phyloP scores from a whole-genome alignment of 2,797 vertebrate species.

The Myoxocephalus aenaeus region DNA sequence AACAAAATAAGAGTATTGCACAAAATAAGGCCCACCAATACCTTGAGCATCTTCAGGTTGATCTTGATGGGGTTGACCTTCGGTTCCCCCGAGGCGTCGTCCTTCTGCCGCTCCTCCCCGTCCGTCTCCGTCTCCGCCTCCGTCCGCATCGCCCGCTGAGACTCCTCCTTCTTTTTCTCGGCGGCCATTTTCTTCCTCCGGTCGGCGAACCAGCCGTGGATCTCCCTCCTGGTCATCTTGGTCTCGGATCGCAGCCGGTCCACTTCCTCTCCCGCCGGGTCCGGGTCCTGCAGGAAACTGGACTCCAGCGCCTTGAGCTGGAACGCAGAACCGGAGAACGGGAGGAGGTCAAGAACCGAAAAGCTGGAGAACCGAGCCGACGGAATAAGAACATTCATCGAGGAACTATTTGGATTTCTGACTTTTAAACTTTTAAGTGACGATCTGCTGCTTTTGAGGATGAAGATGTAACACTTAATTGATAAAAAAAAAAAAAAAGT shows the following conservation, averaged over 20 bases:
- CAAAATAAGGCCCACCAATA: no score
- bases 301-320: constrained; percentile 92
- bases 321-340: neutral
- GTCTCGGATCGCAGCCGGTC: constrained; percentile 93
- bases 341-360: neutral
- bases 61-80: constrained; percentile 99
- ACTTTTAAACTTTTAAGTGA: no score
- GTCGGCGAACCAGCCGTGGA: constrained; percentile 96
- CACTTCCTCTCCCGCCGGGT: constrained; percentile 91
- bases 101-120: constrained; percentile 79
- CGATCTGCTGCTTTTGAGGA: neutral
- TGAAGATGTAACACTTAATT: neutral
- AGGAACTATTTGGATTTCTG: no score
- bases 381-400: neutral
- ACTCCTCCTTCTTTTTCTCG: constrained; percentile 82
- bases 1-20: no score
- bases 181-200: constrained; percentile 87
- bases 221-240: constrained; percentile 98
- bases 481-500: no score
- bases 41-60: constrained; percentile 93
- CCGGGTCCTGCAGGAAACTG: constrained; percentile 90
- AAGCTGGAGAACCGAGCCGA: neutral
- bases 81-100: constrained; percentile 80
- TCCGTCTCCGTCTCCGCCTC: constrained; percentile 80
- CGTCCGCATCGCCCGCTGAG: constrained; percentile 76